These are phyloP conservation scores for Gallinago paraguaiae DNA, from an alignment of 2,113 vertebrate species.

Conservation along the genomic window DNA sequence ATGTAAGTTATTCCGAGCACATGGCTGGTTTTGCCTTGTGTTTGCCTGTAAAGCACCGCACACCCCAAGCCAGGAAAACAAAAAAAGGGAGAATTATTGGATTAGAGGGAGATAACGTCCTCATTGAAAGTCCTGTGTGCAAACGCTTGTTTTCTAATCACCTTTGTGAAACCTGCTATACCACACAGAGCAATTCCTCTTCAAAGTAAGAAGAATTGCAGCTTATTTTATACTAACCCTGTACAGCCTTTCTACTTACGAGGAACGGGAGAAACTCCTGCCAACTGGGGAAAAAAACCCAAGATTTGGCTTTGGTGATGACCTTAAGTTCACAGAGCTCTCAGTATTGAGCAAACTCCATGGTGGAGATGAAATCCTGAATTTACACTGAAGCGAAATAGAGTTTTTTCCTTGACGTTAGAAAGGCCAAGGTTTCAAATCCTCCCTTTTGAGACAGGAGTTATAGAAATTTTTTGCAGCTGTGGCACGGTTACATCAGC, in stretches of 20 bases:
- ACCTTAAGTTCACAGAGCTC: conserved; percentile 14
- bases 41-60: neutral
- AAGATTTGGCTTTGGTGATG: neutral
- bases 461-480: conserved; percentile 5
- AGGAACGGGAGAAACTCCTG: neutral
- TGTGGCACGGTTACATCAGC: neutral
- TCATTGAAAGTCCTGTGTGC: conserved; percentile 1
- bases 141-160: conserved; percentile 34
- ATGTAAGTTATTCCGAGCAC: conserved; percentile 17
- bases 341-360: neutral
- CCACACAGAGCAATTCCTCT: neutral
- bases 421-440: conserved; percentile 4
- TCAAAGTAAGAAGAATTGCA: neutral
- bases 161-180: neutral
- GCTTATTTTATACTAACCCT: neutral
- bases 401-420: neutral
- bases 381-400: conserved; percentile 23
- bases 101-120: conserved; percentile 12
- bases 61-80: neutral
- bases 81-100: neutral
- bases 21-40: conserved; percentile 34
- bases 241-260: neutral
- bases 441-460: neutral
- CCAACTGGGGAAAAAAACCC: neutral
- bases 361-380: conserved; percentile 1